Base-by-base conservation (phyloP, 2,888 invertebrate genomes). In the Mythimna pallens region DNA sequence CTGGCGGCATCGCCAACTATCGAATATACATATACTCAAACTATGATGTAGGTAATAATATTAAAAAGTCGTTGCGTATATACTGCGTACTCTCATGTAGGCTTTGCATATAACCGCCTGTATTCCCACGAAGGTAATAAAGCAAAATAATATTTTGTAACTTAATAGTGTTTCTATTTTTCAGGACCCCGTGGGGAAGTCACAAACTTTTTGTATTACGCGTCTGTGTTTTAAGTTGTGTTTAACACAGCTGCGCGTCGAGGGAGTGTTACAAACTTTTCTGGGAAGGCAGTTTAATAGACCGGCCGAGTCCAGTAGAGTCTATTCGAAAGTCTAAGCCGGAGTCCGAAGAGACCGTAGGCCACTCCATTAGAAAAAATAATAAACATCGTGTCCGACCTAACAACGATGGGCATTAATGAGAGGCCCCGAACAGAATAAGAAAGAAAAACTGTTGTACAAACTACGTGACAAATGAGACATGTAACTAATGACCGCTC, bases 221-320 rank as follows among this genome's bases (percentile, higher is more conserved):
- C 84, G 84, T 86, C 86, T 88, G 84, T 83, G 86, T 88, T 92
- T 91, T 87, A 91, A 93, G 90, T 92, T 91, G 89, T 84, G 89
- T 89, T 89, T 90, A 86, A 91, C 90, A 88, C 88, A 90, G 90
- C 89, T 84, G 87, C 84, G 83, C 82, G 90, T 83, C 90, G 78
- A 73, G 93, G 93, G 92, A 92, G 80, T 89, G 86, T 89, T 94
- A 84, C 84, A 91, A 94, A 95, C 92, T 94, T 95, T 92, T 88
- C 86, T 87, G 83, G 81, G 83, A 88, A 92, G 88, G 87, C 88
- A 88, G 89, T 91, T 92, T 90, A 85, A 88, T 87, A 84, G 87
- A 86, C 85, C 81, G 80, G 80, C 80, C 81, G 86, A 87, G 88
- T 68, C 55, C 52, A 43, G 58, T 54, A 9, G 34, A 50, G 54